Evolutionary conservation across 2,888 invertebrate genomes (phyloP), one percentile per base, ranked within the genome.

Genomic region (Polydesmus complanatus): DNA sequence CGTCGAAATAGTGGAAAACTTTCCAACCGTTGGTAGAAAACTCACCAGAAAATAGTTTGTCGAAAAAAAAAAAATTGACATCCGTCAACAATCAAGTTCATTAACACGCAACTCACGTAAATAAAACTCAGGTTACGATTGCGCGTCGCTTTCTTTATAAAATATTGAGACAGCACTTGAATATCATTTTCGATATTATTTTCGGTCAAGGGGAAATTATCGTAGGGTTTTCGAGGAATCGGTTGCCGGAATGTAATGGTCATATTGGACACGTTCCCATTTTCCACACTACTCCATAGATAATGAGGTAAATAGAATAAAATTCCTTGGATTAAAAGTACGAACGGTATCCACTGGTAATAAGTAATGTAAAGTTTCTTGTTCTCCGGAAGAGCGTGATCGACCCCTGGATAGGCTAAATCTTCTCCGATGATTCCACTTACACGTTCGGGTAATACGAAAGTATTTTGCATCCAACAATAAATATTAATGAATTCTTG

Each of bases 401-500:
- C 66, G 11, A 67, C 64, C 18, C 67, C 67, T n/a, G 67, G 67
- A 50, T 67, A 67, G 2, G 67, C 67, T 1, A 67, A 65, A 52
- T 67, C 67, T 14, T 58, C 62, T 1, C 67, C 67, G 8, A 67
- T 67, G 37, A 61, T 64, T 52, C 67, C 67, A 52, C 55, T 48
- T 66, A 66, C 68, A 8, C 66, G 62, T 21, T 66, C 64, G 26
- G 64, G 65, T 25, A 68, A 61, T 58, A 63, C 64, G 52, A 68
- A 68, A 25, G 68, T 68, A n/a, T 67, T 66, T 55, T 68, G 68
- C 54, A 67, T 68, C 68, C 68, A 68, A 61, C 68, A 68, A 54
- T 62, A 68, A 2, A 67, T 66, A 58, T 68, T 37, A 37, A 37
- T 37, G 5, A 37, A 8, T 37, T 37, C 14, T 37, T 14, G 5